Evolutionary conservation across 2,888 invertebrate species (phyloP), one percentile per base, ranked within the genome.

Genomic region (Horisme vitalbata): DNA sequence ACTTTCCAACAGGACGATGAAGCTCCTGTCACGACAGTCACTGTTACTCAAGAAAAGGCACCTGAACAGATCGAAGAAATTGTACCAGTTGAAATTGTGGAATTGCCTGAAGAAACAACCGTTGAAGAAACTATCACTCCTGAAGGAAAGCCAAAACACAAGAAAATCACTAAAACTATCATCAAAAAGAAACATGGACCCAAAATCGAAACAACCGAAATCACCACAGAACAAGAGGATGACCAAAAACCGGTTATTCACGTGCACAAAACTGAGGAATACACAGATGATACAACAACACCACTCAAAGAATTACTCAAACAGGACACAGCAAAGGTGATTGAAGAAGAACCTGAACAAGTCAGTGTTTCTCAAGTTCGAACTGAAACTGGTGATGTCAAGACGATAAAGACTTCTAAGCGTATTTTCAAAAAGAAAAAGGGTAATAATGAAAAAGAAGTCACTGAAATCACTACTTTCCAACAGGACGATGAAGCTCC

Each of bases 1-100:
- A 87, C 88, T 21, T 69, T 79, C 20, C 71, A 81, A 41, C 71
- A 71, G 45, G 69, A 75, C 9, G 70, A 64, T 11, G 62, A 72
- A 21, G 57, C 55, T 7, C 78, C 83, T 2, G 50, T 57, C 31
- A 61, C 56, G 0, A 59, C 55, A 0, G 56, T 63, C 0, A 57
- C 48, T 1, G 56, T 61, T 1, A 85, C 87, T 62, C 80, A 51
- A 68, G 83, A 61, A 56, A 65, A 54, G 72, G 77, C 15, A 64
- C 77, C 50, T 4, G 21, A 33, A 11, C 11, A 33, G 8, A 11
- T 21, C 2, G 21, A 33, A 33, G 32, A 33, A 11, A 21, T 33
- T 21, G 8, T 74, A 4, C 37, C 27, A 0, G 3, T 11, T 37
- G 26, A 37, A 18, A 12, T 37, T 1, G 7, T 28, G 6, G 37